Conservation (phyloP, 2,113 vertebrate species). For the Daubentonia madagascariensis region DNA sequence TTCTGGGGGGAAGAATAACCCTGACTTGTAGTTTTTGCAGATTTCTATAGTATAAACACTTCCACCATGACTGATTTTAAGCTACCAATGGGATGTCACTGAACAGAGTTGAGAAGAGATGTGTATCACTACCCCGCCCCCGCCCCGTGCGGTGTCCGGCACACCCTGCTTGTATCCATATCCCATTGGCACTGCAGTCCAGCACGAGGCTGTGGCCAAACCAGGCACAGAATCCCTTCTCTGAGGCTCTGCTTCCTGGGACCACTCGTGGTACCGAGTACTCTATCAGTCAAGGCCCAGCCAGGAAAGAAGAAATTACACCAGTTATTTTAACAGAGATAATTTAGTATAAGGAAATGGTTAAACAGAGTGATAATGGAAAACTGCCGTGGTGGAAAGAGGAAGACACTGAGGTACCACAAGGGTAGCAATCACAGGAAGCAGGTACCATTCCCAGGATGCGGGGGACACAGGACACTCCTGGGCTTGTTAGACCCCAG, state of each 20-base stretch:
- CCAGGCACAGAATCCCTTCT: background rate
- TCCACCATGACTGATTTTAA: background rate
- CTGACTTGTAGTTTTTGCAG: background rate
- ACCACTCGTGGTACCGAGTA: background rate
- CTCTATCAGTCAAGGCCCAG: background rate
- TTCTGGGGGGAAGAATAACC: background rate
- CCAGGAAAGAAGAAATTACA: background rate
- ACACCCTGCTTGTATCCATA: too few relatives aligned
- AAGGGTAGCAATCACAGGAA: background rate
- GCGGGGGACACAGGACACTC: too few relatives aligned
- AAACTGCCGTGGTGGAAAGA: background rate
- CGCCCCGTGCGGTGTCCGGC: accelerated
- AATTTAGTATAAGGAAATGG: background rate
- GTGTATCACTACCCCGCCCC: too few relatives aligned
- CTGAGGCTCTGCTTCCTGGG: background rate
- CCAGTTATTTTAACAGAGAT: background rate
- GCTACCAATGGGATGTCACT: background rate
- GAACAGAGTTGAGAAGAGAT: background rate
- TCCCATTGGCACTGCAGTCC: background rate
- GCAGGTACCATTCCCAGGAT: too few relatives aligned
- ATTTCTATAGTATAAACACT: background rate
- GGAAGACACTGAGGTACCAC: background rate
- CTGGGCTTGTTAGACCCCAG: background rate
- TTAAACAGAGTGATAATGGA: background rate
- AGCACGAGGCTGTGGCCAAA: background rate